Evolutionary conservation across 2,888 invertebrate species (phyloP).

Genomic region (Drosophila hamatofila): DNA sequence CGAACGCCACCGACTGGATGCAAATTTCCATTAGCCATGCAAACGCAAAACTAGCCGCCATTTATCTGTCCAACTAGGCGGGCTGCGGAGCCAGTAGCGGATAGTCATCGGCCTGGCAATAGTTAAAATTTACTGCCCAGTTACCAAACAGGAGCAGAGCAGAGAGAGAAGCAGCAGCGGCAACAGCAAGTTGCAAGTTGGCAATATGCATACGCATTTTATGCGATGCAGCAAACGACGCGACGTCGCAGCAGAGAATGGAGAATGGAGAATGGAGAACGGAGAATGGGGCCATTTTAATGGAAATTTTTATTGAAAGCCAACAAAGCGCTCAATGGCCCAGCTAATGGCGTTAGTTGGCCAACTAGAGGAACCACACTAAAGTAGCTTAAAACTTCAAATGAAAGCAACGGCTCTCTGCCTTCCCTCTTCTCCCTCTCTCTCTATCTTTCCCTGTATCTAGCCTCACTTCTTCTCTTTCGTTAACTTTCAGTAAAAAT

Average conservation of each 20-base stretch:
- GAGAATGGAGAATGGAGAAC: slow-evolving; percentile 44
- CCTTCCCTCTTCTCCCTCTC: neutral
- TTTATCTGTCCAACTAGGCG: slow-evolving; percentile 71
- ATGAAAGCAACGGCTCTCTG: slow-evolving; percentile 52
- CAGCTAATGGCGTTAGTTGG: slow-evolving; percentile 79
- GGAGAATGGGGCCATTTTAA: slow-evolving; percentile 66
- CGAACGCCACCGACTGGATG: slow-evolving; percentile 72
- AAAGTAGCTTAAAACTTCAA: slow-evolving; percentile 74
- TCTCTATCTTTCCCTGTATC: neutral
- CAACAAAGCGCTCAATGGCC: slow-evolving; percentile 80
- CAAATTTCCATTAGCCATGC: slow-evolving; percentile 81
- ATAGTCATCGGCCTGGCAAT: slow-evolving; percentile 71
- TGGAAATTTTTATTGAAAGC: slow-evolving; percentile 80
- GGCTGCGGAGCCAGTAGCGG: slow-evolving; percentile 13
- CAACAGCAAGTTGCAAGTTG: slow-evolving; percentile 68
- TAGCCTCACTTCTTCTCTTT: slow-evolving; percentile 17
- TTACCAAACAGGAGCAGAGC: slow-evolving; percentile 42
- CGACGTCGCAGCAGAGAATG: slow-evolving; percentile 27
- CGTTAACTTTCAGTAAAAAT: slow-evolving; percentile 24
- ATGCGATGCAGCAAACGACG: slow-evolving; percentile 57
- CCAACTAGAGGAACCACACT: slow-evolving; percentile 52
- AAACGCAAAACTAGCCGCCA: slow-evolving; percentile 81
- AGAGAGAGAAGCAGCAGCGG: neutral
- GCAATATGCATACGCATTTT: slow-evolving; percentile 80
- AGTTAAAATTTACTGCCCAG: slow-evolving; percentile 80